These are phyloP conservation scores for Anarsia innoxiella DNA, from an alignment of 2,888 invertebrate genomes.

Conservation along the genomic window DNA sequence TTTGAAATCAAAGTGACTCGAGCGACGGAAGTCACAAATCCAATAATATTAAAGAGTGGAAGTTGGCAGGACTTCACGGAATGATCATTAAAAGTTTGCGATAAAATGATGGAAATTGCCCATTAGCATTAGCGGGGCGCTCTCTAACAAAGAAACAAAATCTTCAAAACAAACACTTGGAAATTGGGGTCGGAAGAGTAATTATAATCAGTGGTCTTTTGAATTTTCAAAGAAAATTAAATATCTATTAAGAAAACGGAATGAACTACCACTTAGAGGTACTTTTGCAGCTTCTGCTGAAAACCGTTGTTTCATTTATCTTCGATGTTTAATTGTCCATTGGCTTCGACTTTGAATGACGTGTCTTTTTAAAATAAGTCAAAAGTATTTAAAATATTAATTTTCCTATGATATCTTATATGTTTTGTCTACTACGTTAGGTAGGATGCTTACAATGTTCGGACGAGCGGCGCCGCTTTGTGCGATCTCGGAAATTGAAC, in stretches of 20 bases:
- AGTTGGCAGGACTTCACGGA: conserved; percentile 23
- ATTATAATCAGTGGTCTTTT: neutral
- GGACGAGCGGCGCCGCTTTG: too few species aligned
- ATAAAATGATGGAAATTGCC: conserved; percentile 27
- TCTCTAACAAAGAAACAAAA: conserved; percentile 2
- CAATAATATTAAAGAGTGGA: conserved; percentile 25
- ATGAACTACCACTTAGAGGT: neutral
- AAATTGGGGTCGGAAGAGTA: neutral
- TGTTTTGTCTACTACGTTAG: too few species aligned
- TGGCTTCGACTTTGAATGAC: too few species aligned
- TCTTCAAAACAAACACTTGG: conserved; percentile 14
- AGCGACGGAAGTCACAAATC: conserved; percentile 21
- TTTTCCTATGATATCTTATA: too few species aligned
- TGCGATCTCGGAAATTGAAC: too few species aligned
- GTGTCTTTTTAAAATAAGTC: too few species aligned
- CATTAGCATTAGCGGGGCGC: conserved; percentile 10
- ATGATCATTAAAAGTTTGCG: conserved; percentile 31
- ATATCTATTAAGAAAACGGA: neutral
- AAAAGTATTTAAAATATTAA: too few species aligned
- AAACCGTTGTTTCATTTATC: too few species aligned
- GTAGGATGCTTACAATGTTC: too few species aligned
- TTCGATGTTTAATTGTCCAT: too few species aligned
- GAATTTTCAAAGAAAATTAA: neutral
- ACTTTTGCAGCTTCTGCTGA: too few species aligned
- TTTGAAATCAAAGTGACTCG: conserved; percentile 14